phyloP scores from a whole-genome alignment of 1,140 invertebrate species.

The Platorchestia sp. region DNA sequence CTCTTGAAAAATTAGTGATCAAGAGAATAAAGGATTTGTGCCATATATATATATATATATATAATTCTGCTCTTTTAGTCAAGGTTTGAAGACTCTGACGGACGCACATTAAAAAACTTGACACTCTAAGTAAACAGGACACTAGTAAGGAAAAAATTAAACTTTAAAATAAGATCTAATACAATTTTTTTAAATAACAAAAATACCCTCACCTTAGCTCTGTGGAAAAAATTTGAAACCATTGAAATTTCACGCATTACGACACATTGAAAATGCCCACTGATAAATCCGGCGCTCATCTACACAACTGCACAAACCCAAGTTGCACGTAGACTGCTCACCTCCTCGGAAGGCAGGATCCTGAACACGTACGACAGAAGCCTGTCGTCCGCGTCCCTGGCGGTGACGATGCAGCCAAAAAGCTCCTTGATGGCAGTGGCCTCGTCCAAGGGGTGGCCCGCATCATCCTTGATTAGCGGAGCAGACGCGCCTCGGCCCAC shows the following conservation, averaged over 20 bases:
- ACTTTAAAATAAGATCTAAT: too few species aligned
- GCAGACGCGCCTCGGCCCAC: conserved; percentile 58
- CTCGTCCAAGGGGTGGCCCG: conserved; percentile 63
- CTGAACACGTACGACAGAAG: conserved; percentile 88
- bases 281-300: neutral
- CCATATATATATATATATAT: too few species aligned
- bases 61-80: too few species aligned
- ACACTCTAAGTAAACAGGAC: too few species aligned
- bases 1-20: too few species aligned
- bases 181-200: too few species aligned
- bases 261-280: too few species aligned
- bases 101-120: too few species aligned
- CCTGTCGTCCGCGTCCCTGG: conserved; percentile 83
- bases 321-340: conserved; percentile 53
- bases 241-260: neutral
- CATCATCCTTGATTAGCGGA: conserved; percentile 65
- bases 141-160: too few species aligned
- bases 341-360: conserved; percentile 87
- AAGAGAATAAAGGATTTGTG: too few species aligned
- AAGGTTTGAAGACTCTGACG: too few species aligned
- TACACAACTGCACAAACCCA: neutral
- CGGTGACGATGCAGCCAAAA: conserved; percentile 85
- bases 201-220: too few species aligned
- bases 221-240: neutral
- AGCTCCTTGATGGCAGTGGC: conserved; percentile 81